These are phyloP conservation scores for Bos taurus DNA, from an alignment of 2,113 vertebrate genomes.

Conservation along the genomic window ARS-UCD2.0 NC_082638.1:3848001-3848500, in stretches of 20 bases:
- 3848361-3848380: neutral
- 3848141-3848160: fast-evolving
- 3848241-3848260: neutral
- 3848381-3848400: neutral
- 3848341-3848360: neutral
- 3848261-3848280: neutral
- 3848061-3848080: no score
- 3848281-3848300: fast-evolving
- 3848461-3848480: neutral
- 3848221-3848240: neutral
- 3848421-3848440: neutral
- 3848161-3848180: neutral
- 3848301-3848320: neutral
- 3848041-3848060: no score
- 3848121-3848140: neutral
- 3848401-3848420: neutral
- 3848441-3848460: neutral
- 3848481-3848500: neutral
- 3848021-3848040: no score
- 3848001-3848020: no score
- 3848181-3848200: neutral
- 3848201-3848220: neutral
- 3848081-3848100: no score
- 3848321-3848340: neutral
- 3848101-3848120: neutral